Conservation (phyloP, 2,888 invertebrate species). For the Agonopterix arenella region DNA sequence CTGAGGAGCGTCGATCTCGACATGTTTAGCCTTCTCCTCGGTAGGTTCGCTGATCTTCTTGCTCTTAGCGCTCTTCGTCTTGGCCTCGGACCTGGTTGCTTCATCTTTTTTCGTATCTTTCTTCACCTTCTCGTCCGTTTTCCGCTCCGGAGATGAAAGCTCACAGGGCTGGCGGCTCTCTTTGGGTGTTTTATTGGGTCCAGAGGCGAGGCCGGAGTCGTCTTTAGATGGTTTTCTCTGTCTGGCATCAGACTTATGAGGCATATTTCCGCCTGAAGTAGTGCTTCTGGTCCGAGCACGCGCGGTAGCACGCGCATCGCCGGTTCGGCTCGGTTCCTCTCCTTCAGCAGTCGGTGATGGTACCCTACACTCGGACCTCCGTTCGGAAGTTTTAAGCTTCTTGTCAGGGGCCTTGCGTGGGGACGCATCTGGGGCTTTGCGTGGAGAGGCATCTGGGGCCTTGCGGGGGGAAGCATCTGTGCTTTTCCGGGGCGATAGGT, state of each 20-base stretch:
- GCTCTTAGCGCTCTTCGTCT: conserved; percentile 27
- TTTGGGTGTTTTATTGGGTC: conserved; percentile 71
- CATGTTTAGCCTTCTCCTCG: conserved; percentile 55
- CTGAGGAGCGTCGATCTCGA: conserved; percentile 20
- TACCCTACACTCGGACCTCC: conserved; percentile 84
- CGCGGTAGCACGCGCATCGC: conserved; percentile 60
- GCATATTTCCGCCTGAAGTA: conserved; percentile 81
- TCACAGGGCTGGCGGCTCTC: conserved; percentile 78
- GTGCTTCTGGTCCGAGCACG: conserved; percentile 82
- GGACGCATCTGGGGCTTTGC: conserved; percentile 5
- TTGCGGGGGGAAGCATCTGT: no score
- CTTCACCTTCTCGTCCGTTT: conserved; percentile 78
- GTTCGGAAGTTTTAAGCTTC: conserved; percentile 91
- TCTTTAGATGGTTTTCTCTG: conserved; percentile 68
- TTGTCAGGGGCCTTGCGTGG: conserved; percentile 83
- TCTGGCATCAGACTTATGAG: conserved; percentile 77
- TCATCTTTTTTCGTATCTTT: conserved; percentile 46
- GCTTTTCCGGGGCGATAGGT: no score
- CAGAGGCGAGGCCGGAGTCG: conserved; percentile 40
- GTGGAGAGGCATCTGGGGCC: no score
- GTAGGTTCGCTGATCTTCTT: conserved; percentile 38
- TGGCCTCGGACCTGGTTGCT: conserved; percentile 36
- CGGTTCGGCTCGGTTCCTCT: conserved; percentile 81
- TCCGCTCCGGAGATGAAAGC: conserved; percentile 78
- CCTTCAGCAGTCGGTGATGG: conserved; percentile 84